Percentiles rank a stretch among this genome's conserved stretches.
Evolutionary conservation across 1,140 invertebrate species (phyloP).

Genomic region (Monochamus saltuarius): DNA sequence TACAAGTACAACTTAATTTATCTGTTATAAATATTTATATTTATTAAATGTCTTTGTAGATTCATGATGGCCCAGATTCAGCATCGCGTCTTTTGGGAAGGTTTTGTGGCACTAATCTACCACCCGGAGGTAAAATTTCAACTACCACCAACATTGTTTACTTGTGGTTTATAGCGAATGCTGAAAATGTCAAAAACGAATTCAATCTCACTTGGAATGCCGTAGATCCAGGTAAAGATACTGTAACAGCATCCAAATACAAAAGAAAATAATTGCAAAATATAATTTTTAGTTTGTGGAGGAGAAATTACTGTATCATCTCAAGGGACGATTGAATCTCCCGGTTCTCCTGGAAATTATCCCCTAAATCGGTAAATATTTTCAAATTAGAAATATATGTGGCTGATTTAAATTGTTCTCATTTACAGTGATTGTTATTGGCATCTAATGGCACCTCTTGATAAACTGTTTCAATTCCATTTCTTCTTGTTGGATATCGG

Average conservation of each 20-base stretch:
- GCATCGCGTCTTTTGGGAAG: constrained; percentile 68
- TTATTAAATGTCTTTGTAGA: constrained; percentile 53
- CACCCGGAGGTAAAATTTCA: constrained; percentile 67
- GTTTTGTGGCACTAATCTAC: constrained; percentile 71
- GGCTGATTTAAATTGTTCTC: neutral
- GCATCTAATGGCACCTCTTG: constrained; percentile 65
- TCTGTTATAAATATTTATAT: no score
- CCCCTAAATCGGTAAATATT: constrained; percentile 62
- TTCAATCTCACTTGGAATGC: constrained; percentile 76
- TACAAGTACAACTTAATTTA: constrained; percentile 58
- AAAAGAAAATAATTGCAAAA: constrained; percentile 5
- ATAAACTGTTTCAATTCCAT: constrained; percentile 78
- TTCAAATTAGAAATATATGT: constrained; percentile 4
- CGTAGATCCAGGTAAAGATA: constrained; percentile 58
- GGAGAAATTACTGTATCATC: constrained; percentile 56
- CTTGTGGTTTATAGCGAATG: constrained; percentile 78
- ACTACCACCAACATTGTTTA: constrained; percentile 73
- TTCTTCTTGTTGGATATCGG: constrained; percentile 82
- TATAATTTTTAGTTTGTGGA: constrained; percentile 63
- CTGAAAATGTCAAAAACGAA: constrained; percentile 60
- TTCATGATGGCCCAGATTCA: constrained; percentile 75
- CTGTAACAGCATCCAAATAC: constrained; percentile 2
- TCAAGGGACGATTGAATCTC: constrained; percentile 73
- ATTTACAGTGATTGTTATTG: constrained; percentile 70
- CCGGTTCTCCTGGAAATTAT: constrained; percentile 81